A percentile compares a stretch with the other conserved stretches of the same genome.
Conservation (phyloP, 2,888 invertebrate genomes). For the Trimorus sp. region DNA sequence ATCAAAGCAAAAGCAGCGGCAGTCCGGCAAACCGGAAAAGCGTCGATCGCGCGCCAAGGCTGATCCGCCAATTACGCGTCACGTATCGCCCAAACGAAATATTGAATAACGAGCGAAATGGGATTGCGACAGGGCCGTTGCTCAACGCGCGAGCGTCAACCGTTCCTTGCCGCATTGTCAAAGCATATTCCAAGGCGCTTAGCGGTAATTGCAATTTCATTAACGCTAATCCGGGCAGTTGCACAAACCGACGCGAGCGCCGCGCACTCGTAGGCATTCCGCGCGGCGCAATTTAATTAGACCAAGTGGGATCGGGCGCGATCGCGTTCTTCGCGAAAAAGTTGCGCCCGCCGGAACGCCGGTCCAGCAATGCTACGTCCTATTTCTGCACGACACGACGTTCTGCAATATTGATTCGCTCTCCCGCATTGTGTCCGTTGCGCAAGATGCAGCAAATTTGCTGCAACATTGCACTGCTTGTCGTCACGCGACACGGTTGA, state of each 20-base stretch:
- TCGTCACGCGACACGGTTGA: background rate
- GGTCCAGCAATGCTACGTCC: constrained; percentile 12
- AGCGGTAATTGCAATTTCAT: constrained; percentile 48
- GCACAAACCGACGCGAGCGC: constrained; percentile 33
- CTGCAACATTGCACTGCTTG: constrained; percentile 19
- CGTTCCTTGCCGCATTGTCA: constrained; percentile 23
- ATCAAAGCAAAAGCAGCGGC: too few relatives aligned
- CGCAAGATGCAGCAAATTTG: constrained; percentile 38
- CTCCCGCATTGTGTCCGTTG: constrained; percentile 36
- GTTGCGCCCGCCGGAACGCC: too few relatives aligned
- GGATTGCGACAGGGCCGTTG: constrained; percentile 24
- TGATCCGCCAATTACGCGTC: constrained; percentile 7
- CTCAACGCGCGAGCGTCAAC: constrained; percentile 27
- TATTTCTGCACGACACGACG: constrained; percentile 25
- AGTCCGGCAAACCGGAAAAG: too few relatives aligned
- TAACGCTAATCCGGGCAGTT: constrained; percentile 38
- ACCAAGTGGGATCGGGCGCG: constrained; percentile 9
- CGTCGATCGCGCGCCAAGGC: background rate
- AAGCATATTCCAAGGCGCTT: constrained; percentile 34
- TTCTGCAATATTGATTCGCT: constrained; percentile 41
- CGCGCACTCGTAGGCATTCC: constrained; percentile 36
- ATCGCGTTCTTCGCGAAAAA: background rate
- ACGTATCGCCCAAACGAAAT: constrained; percentile 13
- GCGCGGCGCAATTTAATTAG: constrained; percentile 35
- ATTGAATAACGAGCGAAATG: constrained; percentile 34